Conservation (phyloP, 2,797 vertebrate species). For the Austrolebias charrua region DNA sequence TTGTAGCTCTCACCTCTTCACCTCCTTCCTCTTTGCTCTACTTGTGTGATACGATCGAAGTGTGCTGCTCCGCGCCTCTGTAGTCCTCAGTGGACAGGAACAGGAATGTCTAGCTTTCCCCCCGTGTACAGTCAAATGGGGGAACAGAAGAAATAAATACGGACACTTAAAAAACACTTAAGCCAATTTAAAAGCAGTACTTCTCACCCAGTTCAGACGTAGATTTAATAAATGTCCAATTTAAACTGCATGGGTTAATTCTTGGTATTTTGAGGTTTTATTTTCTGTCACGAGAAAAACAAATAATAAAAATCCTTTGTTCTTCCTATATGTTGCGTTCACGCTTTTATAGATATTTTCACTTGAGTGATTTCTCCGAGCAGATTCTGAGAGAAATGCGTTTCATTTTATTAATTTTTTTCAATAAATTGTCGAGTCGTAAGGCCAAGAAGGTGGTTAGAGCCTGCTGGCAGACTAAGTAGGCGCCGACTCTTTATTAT, state of each 20-base stretch:
- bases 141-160: neutral
- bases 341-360: too few relatives aligned
- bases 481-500: constrained; percentile 33
- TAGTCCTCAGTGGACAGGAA: constrained; percentile 56
- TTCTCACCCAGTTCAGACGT: too few relatives aligned
- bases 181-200: constrained; percentile 14
- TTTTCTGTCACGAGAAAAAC: neutral
- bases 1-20: neutral
- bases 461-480: constrained; percentile 11
- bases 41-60: constrained; percentile 49
- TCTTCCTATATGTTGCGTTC: neutral
- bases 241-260: neutral
- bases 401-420: neutral
- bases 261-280: neutral
- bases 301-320: neutral
- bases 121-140: neutral
- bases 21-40: constrained; percentile 18
- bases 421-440: neutral
- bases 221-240: neutral
- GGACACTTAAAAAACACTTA: constrained; percentile 18
- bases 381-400: too few relatives aligned
- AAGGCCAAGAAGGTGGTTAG: constrained; percentile 19
- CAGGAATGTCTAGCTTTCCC: constrained; percentile 58
- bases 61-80: constrained; percentile 30
- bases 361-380: too few relatives aligned